phyloP scores from a whole-genome alignment of 2,888 invertebrate genomes.

The Phortica okadai region DNA sequence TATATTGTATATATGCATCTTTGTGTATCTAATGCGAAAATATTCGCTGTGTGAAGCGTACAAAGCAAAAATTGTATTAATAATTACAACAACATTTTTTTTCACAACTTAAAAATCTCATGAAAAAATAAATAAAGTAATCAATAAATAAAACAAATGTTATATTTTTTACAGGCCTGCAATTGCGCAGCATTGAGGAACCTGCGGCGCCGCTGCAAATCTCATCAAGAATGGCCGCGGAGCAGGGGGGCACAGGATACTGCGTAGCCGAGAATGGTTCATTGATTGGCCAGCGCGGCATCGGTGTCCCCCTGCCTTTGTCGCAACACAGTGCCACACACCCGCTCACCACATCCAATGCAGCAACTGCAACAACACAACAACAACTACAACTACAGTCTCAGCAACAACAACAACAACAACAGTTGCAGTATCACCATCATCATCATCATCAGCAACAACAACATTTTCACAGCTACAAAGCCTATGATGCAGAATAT shows the following conservation, averaged over 20 bases:
- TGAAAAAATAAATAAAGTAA: constrained; percentile 4
- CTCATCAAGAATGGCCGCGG: constrained; percentile 78
- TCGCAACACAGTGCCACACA: constrained; percentile 55
- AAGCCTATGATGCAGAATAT: constrained; percentile 88
- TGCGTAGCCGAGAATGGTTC: constrained; percentile 79
- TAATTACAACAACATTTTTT: too few species aligned
- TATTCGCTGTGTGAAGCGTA: too few species aligned
- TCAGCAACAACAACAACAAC: constrained; percentile 46
- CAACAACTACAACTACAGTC: constrained; percentile 39
- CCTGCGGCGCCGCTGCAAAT: constrained; percentile 80
- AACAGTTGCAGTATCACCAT: constrained; percentile 55
- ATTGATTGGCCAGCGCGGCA: constrained; percentile 74
- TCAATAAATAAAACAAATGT: constrained; percentile 6
- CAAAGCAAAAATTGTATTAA: too few species aligned
- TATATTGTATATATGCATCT: background rate
- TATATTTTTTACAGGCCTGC: constrained; percentile 82
- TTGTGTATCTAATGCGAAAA: too few species aligned
- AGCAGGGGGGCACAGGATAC: constrained; percentile 81
- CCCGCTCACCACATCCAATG: constrained; percentile 35
- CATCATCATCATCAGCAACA: constrained; percentile 54
- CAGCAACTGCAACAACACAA: constrained; percentile 47
- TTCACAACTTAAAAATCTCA: constrained; percentile 15
- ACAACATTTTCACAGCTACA: constrained; percentile 52
- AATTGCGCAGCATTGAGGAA: constrained; percentile 90
- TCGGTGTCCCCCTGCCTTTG: constrained; percentile 77